A percentile compares a stretch with the other conserved stretches of the same genome.
Conservation (phyloP, 1,140 invertebrate genomes). For the Leucophenga varia region DNA sequence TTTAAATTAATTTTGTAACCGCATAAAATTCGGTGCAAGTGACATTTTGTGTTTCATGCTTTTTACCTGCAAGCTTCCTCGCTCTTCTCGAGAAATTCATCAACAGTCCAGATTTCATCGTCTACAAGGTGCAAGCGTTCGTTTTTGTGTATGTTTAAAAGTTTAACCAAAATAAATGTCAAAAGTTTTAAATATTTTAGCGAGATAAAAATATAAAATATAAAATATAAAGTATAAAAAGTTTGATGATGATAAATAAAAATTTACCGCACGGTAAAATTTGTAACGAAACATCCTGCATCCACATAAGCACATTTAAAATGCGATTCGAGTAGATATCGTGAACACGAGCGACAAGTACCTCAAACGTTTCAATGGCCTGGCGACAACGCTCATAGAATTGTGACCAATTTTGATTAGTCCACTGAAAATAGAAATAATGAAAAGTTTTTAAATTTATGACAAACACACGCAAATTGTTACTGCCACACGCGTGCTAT, state of each 20-base stretch:
- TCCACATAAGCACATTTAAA: constrained; percentile 79
- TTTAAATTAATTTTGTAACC: constrained; percentile 35
- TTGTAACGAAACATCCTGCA: constrained; percentile 82
- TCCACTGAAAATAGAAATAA: constrained; percentile 36
- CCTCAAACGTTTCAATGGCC: constrained; percentile 79
- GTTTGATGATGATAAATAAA: too few relatives aligned
- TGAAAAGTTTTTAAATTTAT: constrained; percentile 4
- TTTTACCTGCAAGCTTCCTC: constrained; percentile 75
- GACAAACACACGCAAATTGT: not conserved
- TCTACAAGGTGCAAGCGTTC: constrained; percentile 57
- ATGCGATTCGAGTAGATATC: constrained; percentile 93
- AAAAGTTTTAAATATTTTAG: constrained; percentile 27
- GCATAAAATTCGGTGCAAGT: constrained; percentile 7
- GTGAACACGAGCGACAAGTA: constrained; percentile 80
- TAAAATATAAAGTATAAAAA: not conserved
- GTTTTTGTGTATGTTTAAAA: not conserved
- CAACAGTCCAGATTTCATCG: constrained; percentile 81
- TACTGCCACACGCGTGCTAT: not conserved
- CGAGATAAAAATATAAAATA: too few relatives aligned
- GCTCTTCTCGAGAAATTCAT: constrained; percentile 81
- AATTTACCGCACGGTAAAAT: constrained; percentile 66
- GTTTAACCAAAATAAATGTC: constrained; percentile 36
- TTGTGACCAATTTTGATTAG: constrained; percentile 64
- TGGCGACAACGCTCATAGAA: constrained; percentile 69
- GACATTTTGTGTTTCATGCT: constrained; percentile 16